Evolutionary conservation across 2,113 vertebrate species (phyloP), one percentile per base, ranked within the genome.

Genomic region (Chamaea fasciata): DNA sequence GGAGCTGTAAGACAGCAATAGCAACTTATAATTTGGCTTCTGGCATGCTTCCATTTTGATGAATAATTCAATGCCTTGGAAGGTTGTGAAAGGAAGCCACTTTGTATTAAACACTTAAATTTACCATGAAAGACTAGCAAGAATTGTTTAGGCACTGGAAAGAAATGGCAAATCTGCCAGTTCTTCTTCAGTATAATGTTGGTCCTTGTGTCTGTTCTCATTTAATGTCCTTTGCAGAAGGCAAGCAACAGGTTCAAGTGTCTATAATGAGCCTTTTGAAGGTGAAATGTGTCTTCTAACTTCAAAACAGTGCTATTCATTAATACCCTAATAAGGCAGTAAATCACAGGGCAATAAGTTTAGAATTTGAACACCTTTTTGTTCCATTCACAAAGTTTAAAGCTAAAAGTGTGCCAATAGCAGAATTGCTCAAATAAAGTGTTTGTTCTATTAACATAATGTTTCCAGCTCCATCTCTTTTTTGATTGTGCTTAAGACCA

Each of bases 31-130:
- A 95, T 92, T 94, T 95, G 82, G 20, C 70, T 97, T 90, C 90
- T 96, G 85, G 53, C 57, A 81, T 27, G 69, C 50, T 97, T 94
- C 87, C 56, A 65, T 65, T 56, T 75, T 86, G 79, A 85, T n/a
- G 64, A 76, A 84, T 97, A 94, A 86, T 60, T 90, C 83, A 92
- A 2, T 79, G 50, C 37, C 78, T 49, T 76, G 79, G 89, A 94
- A 94, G 42, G 31, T 65, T 70, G 63, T 93, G 62, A 67, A 81
- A 55, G 75, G 49, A 83, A 91, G 47, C 69, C 67, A 74, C 67
- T 94, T 95, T 91, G 70, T 39, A 80, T 77, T 93, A 87, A 94
- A 71, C 56, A 52, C 63, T 92, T 95, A 91, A 78, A 94, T 87
- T 82, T 84, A 64, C 82, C 62, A 5, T 83, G 56, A 81, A 95